Evolutionary conservation across 2,113 vertebrate genomes (phyloP), one percentile per base, ranked within the genome.

Genomic region (Polyodon spathula): DNA sequence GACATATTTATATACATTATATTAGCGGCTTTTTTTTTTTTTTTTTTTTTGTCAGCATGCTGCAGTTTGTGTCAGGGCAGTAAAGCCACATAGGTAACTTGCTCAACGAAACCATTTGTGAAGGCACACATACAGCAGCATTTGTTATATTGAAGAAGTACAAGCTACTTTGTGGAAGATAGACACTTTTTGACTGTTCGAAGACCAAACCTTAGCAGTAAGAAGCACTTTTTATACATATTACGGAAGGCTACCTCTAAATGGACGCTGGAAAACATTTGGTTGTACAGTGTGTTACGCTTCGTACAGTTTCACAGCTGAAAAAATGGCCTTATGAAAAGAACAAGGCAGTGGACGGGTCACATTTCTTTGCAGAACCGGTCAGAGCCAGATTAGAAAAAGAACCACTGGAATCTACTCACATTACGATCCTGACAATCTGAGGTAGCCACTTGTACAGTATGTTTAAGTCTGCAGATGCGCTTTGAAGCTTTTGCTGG

Each of bases 171-270:
- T 27, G 27, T 27, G 27, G 27, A 27, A 27, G 58, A 64, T 66
- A 68, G 14, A 46, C 15, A 60, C 54, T 39, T 50, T 48, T 46
- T 14, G 27, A 64, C 61, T 65, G 63, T 68, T 73, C 68, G 71
- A 78, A 79, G 70, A 79, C 81, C 79, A 82, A 83, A 78, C 70
- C 79, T 75, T 81, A 73, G 61, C 60, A 80, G 75, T 76, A 71
- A 76, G 48, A 78, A 85, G 77, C 77, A 82, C 73, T 88, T 84
- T 86, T 76, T 55, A 69, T 72, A 78, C 73, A 66, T 76, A 78
- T 71, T 66, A 67, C 75, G 83, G 84, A 84, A 84, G 85, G 86
- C 84, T 89, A 88, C 86, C 84, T 88, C 88, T 85, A 86, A 84
- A 74, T 62, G 79, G 84, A 61, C 46, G 43, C 52, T 60, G 63